These are phyloP conservation scores for Trididemnum clinides DNA, from an alignment of 23 tunicate species.

Conservation along the genomic window DNA sequence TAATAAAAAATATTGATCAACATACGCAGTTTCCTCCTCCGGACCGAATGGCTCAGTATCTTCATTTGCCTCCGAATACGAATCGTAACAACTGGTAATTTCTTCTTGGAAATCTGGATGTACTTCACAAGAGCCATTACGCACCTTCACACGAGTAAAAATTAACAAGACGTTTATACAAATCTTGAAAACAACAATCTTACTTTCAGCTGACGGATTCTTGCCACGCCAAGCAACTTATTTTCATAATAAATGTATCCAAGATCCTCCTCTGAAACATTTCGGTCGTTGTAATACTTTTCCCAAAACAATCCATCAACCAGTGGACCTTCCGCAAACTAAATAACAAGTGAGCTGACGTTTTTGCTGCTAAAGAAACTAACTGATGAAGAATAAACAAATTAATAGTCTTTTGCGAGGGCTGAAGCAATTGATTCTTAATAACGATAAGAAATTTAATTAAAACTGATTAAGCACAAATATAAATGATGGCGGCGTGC, in stretches of 20 bases:
- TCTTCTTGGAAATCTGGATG: conserved; percentile 94
- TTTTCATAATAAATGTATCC: conserved; percentile 97
- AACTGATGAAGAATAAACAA: no score
- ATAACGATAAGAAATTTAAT: no score
- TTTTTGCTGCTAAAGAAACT: no score
- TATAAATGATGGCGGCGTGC: no score
- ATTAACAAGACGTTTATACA: no score
- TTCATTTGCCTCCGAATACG: conserved; percentile 64
- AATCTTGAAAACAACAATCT: no score
- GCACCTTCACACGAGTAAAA: no score
- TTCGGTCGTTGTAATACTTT: conserved; percentile 87
- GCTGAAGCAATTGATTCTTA: no score
- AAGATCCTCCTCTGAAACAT: conserved; percentile 72
- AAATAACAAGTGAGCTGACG: background rate
- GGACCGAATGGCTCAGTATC: conserved; percentile 82
- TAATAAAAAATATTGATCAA: no score
- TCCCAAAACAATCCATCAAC: conserved; percentile 98
- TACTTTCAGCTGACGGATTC: conserved; percentile 88
- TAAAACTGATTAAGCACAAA: no score
- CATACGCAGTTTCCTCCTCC: conserved; percentile 75
- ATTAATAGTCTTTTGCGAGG: no score
- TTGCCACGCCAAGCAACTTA: conserved; percentile 88
- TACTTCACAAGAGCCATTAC: conserved; percentile 92
- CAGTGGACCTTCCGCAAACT: conserved; percentile 90
- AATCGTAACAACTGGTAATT: conserved; percentile 83